Conservation (phyloP, 2,797 vertebrate species). For the Galago senegalensis region DNA sequence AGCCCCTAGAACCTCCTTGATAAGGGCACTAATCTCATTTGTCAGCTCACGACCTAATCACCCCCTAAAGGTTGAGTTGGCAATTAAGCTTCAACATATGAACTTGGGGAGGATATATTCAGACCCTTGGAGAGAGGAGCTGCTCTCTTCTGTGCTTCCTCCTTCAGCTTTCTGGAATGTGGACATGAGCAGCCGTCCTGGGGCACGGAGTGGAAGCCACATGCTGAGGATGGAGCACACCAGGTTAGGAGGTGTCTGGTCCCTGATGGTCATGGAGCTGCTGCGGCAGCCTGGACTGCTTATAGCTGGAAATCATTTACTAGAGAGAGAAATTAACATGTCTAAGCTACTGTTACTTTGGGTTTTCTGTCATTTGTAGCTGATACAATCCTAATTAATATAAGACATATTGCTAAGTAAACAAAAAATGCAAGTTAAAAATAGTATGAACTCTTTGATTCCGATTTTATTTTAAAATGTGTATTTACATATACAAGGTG, state of each 20-base stretch:
- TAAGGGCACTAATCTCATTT: not conserved
- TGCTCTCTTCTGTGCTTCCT: not conserved
- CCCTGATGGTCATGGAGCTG: not conserved
- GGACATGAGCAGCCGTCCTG: not conserved
- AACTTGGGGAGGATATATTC: not conserved
- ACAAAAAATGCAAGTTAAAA: conserved; percentile 18
- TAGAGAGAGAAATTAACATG: not conserved
- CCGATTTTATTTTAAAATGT: conserved; percentile 52
- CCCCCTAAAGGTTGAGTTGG: not conserved
- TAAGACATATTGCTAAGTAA: not conserved
- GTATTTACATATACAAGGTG: not conserved
- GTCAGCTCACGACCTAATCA: not conserved
- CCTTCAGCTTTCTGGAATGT: not conserved
- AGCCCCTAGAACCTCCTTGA: not conserved
- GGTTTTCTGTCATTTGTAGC: conserved; percentile 34
- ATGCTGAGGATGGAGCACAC: not conserved
- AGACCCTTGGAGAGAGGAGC: not conserved
- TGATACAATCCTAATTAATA: not conserved
- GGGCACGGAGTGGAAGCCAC: fast-evolving
- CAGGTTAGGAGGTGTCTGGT: not conserved
- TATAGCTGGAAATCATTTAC: not conserved
- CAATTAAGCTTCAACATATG: not conserved
- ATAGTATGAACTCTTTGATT: not conserved
- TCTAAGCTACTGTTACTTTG: not conserved
- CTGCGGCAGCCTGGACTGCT: not conserved